These are phyloP conservation scores for human (Homo sapiens) DNA, from an alignment of 2,113 vertebrate species.

Conservation along the genomic window DNA sequence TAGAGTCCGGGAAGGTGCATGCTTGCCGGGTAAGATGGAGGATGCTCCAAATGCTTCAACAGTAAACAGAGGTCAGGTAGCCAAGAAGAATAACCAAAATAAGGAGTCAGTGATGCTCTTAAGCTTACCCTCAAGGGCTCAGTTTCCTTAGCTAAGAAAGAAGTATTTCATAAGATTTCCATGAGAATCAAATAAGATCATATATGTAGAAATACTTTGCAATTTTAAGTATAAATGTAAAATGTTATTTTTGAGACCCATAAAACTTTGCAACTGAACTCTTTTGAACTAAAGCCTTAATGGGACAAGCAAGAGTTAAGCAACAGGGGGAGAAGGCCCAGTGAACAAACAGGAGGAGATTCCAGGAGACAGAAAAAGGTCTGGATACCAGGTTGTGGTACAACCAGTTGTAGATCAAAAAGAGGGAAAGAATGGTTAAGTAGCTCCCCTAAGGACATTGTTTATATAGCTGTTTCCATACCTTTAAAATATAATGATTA, in stretches of 20 bases:
- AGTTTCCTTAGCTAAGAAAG: background rate
- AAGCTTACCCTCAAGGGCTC: accelerated
- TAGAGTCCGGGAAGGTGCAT: background rate
- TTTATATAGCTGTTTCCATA: background rate
- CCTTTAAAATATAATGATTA: background rate
- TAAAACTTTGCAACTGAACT: background rate
- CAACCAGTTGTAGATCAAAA: background rate
- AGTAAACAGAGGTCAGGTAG: background rate
- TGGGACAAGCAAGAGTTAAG: background rate
- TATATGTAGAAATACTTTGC: background rate
- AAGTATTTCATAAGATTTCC: background rate
- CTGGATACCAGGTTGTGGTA: background rate
- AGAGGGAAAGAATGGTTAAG: background rate
- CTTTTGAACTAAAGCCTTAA: background rate
- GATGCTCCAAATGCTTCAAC: background rate
- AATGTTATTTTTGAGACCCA: background rate
- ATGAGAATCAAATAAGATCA: background rate
- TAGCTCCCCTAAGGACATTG: background rate
- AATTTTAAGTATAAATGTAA: background rate
- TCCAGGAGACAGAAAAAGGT: background rate
- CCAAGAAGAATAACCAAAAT: background rate
- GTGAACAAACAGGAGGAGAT: background rate
- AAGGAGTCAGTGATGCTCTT: background rate
- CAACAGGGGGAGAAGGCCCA: background rate
- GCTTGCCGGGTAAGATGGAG: too few species aligned